Evolutionary conservation across 2,888 invertebrate genomes (phyloP).

Genomic region (Spodoptera picta): DNA sequence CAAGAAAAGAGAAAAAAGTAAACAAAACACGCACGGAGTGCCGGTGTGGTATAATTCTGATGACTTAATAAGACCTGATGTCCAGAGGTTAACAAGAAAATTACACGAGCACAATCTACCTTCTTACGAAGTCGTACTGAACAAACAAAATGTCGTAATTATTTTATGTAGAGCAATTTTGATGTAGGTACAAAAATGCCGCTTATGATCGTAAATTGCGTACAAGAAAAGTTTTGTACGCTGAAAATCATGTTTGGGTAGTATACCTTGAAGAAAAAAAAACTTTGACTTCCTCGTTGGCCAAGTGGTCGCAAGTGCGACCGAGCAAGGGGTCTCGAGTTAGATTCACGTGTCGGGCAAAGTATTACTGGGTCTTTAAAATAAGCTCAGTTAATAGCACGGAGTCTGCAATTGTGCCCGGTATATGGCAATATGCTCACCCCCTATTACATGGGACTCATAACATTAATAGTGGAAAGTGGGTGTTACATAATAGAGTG

Average conservation of each 20-base stretch:
- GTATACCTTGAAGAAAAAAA: too few relatives aligned
- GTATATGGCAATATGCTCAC: too few relatives aligned
- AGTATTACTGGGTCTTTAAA: too few relatives aligned
- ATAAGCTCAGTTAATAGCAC: too few relatives aligned
- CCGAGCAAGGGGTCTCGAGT: too few relatives aligned
- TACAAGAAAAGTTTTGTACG: constrained; percentile 58
- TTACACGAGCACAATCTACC: constrained; percentile 68
- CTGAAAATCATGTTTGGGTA: constrained; percentile 21
- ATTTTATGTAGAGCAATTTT: constrained; percentile 72
- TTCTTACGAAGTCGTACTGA: constrained; percentile 57
- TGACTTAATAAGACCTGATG: constrained; percentile 77
- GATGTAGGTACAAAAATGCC: constrained; percentile 58
- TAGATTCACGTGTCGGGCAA: too few relatives aligned
- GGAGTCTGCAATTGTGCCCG: too few relatives aligned
- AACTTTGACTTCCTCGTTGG: too few relatives aligned
- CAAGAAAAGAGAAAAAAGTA: constrained; percentile 45
- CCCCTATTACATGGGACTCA: too few relatives aligned
- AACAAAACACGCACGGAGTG: constrained; percentile 55
- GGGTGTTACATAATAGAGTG: too few relatives aligned
- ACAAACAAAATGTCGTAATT: constrained; percentile 72
- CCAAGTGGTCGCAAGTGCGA: too few relatives aligned
- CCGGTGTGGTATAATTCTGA: constrained; percentile 72
- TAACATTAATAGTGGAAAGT: too few relatives aligned
- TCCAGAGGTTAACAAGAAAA: constrained; percentile 74
- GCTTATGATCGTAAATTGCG: constrained; percentile 65